phyloP scores from a whole-genome alignment of 2,888 invertebrate species.

The Drosophila mayaguana region DNA sequence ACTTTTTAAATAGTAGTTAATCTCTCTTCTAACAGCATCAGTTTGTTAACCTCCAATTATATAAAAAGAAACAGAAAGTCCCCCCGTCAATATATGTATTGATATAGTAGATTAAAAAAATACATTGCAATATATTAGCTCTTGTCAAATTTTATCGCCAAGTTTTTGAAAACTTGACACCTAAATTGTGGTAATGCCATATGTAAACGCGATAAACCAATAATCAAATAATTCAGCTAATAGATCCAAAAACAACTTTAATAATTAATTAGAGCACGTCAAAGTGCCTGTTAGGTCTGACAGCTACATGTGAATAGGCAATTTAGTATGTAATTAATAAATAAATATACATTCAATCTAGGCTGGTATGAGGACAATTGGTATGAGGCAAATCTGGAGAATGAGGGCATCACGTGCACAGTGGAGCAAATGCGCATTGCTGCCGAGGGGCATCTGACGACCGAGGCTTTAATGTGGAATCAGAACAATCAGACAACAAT shows the following conservation, averaged over 20 bases:
- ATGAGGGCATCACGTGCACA: conserved; percentile 96
- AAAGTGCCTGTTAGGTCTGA: background rate
- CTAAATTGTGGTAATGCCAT: background rate
- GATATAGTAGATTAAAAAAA: background rate
- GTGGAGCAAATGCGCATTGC: conserved; percentile 96
- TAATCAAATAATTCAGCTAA: background rate
- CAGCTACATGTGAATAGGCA: background rate
- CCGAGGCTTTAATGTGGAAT: conserved; percentile 99
- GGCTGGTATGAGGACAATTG: conserved; percentile 99
- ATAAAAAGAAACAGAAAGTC: no score
- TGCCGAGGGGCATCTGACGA: conserved; percentile 98
- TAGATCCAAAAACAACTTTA: background rate
- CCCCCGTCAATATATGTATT: no score
- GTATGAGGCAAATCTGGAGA: conserved; percentile 95
- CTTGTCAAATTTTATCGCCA: background rate
- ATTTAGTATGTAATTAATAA: background rate
- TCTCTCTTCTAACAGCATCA: background rate
- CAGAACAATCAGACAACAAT: conserved; percentile 97
- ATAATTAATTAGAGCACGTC: background rate
- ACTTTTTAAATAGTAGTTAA: background rate
- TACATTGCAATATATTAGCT: background rate
- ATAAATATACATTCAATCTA: conserved; percentile 71
- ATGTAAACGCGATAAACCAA: background rate
- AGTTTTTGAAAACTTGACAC: background rate
- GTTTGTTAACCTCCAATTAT: background rate